These are phyloP conservation scores for Sterna hirundo DNA, from an alignment of 2,113 vertebrate species.

Conservation along the genomic window DNA sequence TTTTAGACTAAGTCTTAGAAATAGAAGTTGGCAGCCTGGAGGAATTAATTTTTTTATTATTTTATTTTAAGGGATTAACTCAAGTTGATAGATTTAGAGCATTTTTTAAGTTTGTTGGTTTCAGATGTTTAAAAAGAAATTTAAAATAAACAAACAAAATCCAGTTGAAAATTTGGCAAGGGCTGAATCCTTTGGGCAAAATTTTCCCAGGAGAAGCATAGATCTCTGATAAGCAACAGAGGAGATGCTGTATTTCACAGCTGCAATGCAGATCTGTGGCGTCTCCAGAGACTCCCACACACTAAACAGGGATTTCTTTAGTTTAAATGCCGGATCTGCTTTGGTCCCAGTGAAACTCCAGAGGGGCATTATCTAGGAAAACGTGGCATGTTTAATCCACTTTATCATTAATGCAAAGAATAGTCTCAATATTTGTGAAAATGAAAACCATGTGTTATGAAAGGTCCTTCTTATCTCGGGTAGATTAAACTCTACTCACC, in stretches of 20 bases:
- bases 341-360: conserved; percentile 42
- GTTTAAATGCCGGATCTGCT: conserved; percentile 35
- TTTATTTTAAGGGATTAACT: conserved; percentile 41
- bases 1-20: conserved; percentile 19
- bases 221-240: conserved; percentile 25
- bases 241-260: conserved; percentile 9
- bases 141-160: conserved; percentile 64
- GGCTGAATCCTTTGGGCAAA: conserved; percentile 47
- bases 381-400: background rate
- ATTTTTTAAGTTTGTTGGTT: conserved; percentile 32
- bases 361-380: conserved; percentile 25
- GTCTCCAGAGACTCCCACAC: conserved; percentile 26
- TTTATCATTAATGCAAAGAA: conserved; percentile 39
- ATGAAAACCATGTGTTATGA: background rate
- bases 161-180: conserved; percentile 34
- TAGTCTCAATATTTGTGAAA: conserved; percentile 42
- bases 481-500: background rate
- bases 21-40: background rate
- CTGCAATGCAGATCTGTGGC: conserved; percentile 41
- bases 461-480: background rate
- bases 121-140: conserved; percentile 54
- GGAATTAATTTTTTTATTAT: background rate
- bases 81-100: conserved; percentile 45
- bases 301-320: conserved; percentile 31
- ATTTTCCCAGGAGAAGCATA: conserved; percentile 43